Evolutionary conservation across 1,140 invertebrate genomes (phyloP), one percentile per base, ranked within the genome.

Genomic region (Caenorhabditis remanei): DNA sequence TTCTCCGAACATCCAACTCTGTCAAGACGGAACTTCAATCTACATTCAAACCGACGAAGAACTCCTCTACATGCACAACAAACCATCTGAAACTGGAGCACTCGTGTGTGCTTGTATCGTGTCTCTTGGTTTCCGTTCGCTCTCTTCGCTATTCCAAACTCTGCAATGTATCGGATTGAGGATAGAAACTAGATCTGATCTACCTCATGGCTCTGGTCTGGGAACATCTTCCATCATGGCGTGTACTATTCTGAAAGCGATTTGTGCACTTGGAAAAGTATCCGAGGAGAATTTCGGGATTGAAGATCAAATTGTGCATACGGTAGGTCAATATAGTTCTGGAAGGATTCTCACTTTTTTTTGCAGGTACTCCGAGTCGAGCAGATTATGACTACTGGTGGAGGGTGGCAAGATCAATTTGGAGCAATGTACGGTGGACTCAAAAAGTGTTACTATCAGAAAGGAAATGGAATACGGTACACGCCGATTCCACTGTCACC

Each of bases 341-440:
- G 8, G 32, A 65, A 32, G 32, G 4, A 1, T 13, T 13, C 6
- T 11, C 8, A 65, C 16, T 2, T 13, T n/a, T 40, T 32, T 4
- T 41, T 67, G 8, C 32, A 67, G 63, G 63, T 79, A 13, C 71
- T 79, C 11, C 46, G 71, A 11, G 71, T 79, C 14, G 71, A 79
- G 71, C 71, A 79, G 53, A 50, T 79, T 0, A 79, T 79, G 71
- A 79, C 71, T n/a, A 79, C 71, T 13, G 71, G 71, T 53, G 71
- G 71, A 0, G 71, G 71, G 4, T 79, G 71, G 71, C 71, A 79
- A 43, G 71, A 79, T 50, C 71, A 79, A 43, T 79, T 46, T 32
- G 71, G 71, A 32, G 43, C 71, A 24, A 43, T 79, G 13, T 79
- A 50, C 46, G 46, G 3, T 14, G 71, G 71, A 9, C 32, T 79